Percentiles rank a stretch among this genome's conserved stretches.
Conservation (phyloP, 2,888 invertebrate species). For the Drosophila anomalipes region DNA sequence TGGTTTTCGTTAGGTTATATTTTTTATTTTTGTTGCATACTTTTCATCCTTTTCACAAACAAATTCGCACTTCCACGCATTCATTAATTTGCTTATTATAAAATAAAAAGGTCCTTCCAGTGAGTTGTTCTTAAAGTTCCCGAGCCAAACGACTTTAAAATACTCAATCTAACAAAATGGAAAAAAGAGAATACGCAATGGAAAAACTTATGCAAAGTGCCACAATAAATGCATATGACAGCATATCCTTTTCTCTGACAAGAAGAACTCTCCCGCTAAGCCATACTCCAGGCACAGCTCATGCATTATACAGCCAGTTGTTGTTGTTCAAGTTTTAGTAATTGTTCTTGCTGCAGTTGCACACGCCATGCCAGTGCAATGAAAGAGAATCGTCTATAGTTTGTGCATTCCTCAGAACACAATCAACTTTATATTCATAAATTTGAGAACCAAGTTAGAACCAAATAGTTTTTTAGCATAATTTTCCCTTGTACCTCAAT, state of each 20-base stretch:
- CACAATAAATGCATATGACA: conserved; percentile 70
- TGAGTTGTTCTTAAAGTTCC: conserved; percentile 29
- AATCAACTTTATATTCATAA: conserved; percentile 6
- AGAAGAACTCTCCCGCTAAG: conserved; percentile 50
- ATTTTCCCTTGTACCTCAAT: too few species aligned
- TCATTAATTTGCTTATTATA: conserved; percentile 68
- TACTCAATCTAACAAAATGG: not conserved
- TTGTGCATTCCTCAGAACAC: conserved; percentile 11
- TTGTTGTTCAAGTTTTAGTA: conserved; percentile 20
- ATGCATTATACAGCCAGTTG: conserved; percentile 30
- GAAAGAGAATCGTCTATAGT: conserved; percentile 15
- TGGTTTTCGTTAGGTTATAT: conserved; percentile 15
- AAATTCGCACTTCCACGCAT: conserved; percentile 75
- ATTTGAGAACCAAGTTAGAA: not conserved
- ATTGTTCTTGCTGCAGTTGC: conserved; percentile 43
- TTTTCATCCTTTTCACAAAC: conserved; percentile 64
- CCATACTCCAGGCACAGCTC: conserved; percentile 28
- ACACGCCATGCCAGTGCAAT: conserved; percentile 48
- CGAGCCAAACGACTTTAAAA: conserved; percentile 30
- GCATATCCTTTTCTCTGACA: conserved; percentile 72
- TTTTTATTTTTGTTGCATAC: conserved; percentile 34
- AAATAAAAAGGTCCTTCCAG: conserved; percentile 14
- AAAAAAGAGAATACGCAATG: conserved; percentile 2
- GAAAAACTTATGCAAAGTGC: conserved; percentile 54
- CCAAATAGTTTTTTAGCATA: not conserved